Base-by-base conservation (phyloP, 2,888 invertebrate genomes). In the Temnothorax ravouxi region DNA sequence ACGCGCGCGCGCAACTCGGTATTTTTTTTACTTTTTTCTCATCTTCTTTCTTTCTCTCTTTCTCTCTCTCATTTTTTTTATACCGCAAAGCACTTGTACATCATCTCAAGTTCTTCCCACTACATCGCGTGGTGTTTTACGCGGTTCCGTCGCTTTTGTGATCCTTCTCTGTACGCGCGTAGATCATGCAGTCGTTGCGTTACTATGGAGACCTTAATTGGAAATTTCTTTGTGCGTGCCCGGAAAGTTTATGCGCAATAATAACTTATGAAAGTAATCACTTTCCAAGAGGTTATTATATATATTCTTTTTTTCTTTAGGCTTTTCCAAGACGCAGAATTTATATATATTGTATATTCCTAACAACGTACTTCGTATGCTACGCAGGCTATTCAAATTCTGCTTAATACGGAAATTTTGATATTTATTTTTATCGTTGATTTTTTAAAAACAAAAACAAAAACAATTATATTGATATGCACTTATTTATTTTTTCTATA, bases 1-100 rank as follows among this genome's bases (percentile, higher is more conserved):
- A 87, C 81, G 69, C 84, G 75, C 84, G 75, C 84, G 47, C 52
- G 25, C 59, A 84, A 75, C 72, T 83, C 77, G 50, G 54, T 71
- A 50, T 41, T 74, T 61, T 75, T 66, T 59, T 76, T 71, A 61
- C 52, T 54, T 66, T 87, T 64, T 64, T 67, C 52, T 54, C 52
- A 52, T 25, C 13, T 62, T 34, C 38, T 82, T 25, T 34, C 62
- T 56, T 47, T 62, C 0, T 34, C 25, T 50, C 18, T 50, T 62
- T 44, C 41, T 62, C 21, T 56, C 18, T 21, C 8, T 41, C 6
- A 15, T 11, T 25, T 75, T 74, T 50, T 74, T 83, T 71, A 54
- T 52, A 34, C 29, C 38, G 47, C 59, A 80, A 80, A 72, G 79
- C 56, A 80, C 38, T 72, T 56, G 71, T 79, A 72, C 59, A 59